These are phyloP conservation scores for Eulithis testata DNA, from an alignment of 2,888 invertebrate species.

Conservation along the genomic window DNA sequence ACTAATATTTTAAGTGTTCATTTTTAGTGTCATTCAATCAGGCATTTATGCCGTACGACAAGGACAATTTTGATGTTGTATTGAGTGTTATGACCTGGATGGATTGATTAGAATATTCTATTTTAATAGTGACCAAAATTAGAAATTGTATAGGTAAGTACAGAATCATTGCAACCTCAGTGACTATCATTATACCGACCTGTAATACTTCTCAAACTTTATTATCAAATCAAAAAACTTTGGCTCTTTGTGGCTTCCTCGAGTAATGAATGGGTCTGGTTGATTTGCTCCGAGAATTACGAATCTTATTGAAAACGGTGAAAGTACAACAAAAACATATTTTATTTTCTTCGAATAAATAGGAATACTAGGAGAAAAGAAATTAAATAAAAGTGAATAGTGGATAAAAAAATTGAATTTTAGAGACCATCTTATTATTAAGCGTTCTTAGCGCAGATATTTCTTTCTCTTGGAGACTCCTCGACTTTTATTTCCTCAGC, in stretches of 20 bases:
- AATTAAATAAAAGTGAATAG: too few species aligned
- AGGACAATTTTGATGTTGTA: too few species aligned
- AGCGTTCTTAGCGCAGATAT: conserved; percentile 6
- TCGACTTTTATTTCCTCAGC: conserved; percentile 12
- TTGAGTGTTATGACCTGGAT: too few species aligned
- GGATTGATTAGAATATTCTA: too few species aligned
- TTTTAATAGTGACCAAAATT: too few species aligned
- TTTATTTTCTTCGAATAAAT: conserved; percentile 27
- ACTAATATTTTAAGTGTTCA: too few species aligned
- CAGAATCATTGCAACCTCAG: too few species aligned
- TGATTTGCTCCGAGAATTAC: conserved; percentile 28
- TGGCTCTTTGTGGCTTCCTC: conserved; percentile 1
- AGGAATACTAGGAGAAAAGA: conserved; percentile 15
- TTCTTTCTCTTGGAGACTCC: conserved; percentile 4
- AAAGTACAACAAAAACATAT: conserved; percentile 30
- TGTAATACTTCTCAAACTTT: neutral
- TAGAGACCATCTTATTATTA: conserved; percentile 23
- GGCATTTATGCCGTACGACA: too few species aligned
- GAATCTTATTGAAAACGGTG: conserved; percentile 33
- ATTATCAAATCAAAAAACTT: conserved; percentile 4
- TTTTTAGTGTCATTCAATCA: too few species aligned
- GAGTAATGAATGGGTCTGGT: conserved; percentile 26
- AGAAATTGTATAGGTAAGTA: too few species aligned
- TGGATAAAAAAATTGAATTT: conserved; percentile 31
- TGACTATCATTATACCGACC: neutral